These are phyloP conservation scores for Orius insidiosus DNA, from an alignment of 1,140 invertebrate species.

Conservation along the genomic window DNA sequence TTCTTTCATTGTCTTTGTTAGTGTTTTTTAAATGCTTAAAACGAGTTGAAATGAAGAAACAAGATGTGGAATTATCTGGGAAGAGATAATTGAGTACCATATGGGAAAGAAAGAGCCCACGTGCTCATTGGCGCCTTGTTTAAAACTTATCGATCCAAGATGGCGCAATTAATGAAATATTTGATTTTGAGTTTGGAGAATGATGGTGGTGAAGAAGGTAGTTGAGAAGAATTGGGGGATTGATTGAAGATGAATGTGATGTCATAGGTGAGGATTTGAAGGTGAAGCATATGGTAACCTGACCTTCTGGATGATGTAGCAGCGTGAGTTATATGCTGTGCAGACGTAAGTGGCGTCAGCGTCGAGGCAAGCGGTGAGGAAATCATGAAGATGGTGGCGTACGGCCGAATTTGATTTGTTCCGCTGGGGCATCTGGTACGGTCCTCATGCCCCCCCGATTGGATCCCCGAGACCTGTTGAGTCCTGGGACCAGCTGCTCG, in stretches of 20 bases:
- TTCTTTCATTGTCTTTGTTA: too few relatives aligned
- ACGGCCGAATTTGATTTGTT: constrained; percentile 5
- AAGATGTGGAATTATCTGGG: too few relatives aligned
- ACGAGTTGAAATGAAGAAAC: too few relatives aligned
- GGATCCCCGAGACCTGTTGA: constrained; percentile 9
- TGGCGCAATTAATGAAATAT: constrained; percentile 12
- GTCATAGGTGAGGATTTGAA: neutral
- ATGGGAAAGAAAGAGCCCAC: neutral
- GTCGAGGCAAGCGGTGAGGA: constrained; percentile 32
- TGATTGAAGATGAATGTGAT: neutral
- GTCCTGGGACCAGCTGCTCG: constrained; percentile 6
- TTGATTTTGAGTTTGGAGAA: neutral
- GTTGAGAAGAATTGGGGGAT: neutral
- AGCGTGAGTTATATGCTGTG: constrained; percentile 37
- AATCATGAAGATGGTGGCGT: constrained; percentile 21
- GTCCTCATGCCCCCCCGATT: constrained; percentile 4
- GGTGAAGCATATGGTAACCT: constrained; percentile 18
- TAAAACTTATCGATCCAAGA: constrained; percentile 21
- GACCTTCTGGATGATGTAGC: constrained; percentile 43
- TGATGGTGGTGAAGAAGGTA: neutral
- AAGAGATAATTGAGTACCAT: too few relatives aligned
- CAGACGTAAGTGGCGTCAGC: constrained; percentile 39
- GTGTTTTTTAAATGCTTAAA: too few relatives aligned
- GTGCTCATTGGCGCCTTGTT: neutral
- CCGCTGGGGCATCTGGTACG: constrained; percentile 4